Evolutionary conservation across 2,888 invertebrate species (phyloP), one percentile per base, ranked within the genome.

Genomic region (Taenaris catops): DNA sequence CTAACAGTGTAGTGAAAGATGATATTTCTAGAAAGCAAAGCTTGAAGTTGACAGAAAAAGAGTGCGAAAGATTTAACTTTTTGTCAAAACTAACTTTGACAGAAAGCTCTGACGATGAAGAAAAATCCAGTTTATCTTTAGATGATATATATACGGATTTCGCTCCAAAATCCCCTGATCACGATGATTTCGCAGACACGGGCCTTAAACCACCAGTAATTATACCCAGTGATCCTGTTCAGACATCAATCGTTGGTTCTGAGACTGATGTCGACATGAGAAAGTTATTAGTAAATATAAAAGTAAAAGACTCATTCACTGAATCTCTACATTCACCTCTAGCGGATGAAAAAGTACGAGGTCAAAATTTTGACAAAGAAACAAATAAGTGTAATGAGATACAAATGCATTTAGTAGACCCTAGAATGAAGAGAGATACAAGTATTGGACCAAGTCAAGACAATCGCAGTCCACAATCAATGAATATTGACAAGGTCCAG

Each of bases 41-140:
- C 40, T 46, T 84, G 6, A 86, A 79, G 49, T 63, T 87, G 28
- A 87, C 87, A 0, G 80, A 80, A 38, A 86, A 87, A 50, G 87
- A 87, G 63, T 78, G 71, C 40, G 83, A 84, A 63, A 63, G 87
- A 38, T 87, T 87, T 44, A 75, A 83, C 49, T 62, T 84, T 31
- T 60, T 71, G 4, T 44, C 55, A 20, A 72, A 66, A 51, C 43
- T 71, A 33, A 51, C 67, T 3, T 44, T 76, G 5, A 63, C 64
- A 36, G 68, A 72, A 28, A 69, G 63, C 41, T 73, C 73, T 6
- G 76, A 79, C 9, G 69, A 67, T 20, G 71, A 75, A 9, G 55
- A 57, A 17, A 46, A 51, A 28, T 38, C 40, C 3, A 36, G 25
- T 31, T 9, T 62, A 18, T 48, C 58, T 20, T 16, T 53, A 4